phyloP scores from a whole-genome alignment of 2,888 invertebrate genomes.

The Syrphus vitripennis region DNA sequence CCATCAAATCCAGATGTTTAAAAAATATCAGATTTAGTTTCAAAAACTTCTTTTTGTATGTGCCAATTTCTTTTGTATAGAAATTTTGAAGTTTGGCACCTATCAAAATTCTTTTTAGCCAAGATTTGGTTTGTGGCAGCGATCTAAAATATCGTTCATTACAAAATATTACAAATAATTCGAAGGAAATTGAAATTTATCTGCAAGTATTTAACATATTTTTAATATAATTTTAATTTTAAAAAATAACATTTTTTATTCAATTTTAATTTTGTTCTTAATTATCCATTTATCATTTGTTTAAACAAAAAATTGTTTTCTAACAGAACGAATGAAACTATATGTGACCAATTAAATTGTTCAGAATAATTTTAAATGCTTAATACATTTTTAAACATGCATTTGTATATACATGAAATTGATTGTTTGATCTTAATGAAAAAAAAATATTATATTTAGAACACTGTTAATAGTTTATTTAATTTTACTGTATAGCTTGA shows the following conservation, averaged over 20 bases:
- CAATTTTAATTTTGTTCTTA: background rate
- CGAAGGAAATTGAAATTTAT: too few relatives aligned
- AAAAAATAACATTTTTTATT: background rate
- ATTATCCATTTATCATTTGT: background rate
- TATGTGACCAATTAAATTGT: conserved; percentile 17
- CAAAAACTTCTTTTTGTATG: too few relatives aligned
- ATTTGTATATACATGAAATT: conserved; percentile 49
- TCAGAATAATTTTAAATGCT: conserved; percentile 5
- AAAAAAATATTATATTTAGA: background rate
- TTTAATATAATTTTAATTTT: too few relatives aligned
- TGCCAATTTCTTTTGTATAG: too few relatives aligned
- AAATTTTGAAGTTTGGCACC: too few relatives aligned
- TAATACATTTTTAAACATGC: background rate
- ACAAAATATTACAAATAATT: too few relatives aligned
- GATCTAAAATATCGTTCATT: too few relatives aligned
- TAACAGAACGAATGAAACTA: background rate
- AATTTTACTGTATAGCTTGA: conserved; percentile 38
- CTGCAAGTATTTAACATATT: too few relatives aligned
- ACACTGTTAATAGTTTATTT: conserved; percentile 50
- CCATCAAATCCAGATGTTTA: too few relatives aligned
- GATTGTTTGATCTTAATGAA: conserved; percentile 15
- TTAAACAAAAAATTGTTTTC: background rate
- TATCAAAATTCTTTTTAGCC: too few relatives aligned
- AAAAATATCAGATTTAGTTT: too few relatives aligned
- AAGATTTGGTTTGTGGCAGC: too few relatives aligned